These are phyloP conservation scores for Cantharis rufa DNA, from an alignment of 2,888 invertebrate genomes.

Conservation along the genomic window DNA sequence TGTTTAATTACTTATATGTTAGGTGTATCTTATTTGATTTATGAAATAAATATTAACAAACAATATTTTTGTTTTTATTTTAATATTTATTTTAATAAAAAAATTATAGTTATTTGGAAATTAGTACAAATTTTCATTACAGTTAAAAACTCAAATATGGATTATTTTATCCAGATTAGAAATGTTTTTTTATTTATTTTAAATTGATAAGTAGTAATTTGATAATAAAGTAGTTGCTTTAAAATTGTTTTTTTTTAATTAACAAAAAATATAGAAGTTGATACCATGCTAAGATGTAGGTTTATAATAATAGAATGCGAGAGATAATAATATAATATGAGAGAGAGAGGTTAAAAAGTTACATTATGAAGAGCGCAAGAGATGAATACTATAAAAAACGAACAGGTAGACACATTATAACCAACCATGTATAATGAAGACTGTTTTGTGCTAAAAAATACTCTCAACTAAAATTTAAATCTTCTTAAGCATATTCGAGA, in stretches of 20 bases:
- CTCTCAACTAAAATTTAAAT: conserved; percentile 1
- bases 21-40: neutral
- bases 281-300: neutral
- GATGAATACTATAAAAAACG: conserved; percentile 9
- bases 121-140: neutral
- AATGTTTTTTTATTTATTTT: neutral
- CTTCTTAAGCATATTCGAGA: neutral
- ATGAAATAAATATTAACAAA: neutral
- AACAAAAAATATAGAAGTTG: conserved; percentile 6
- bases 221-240: neutral
- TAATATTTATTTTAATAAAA: no score
- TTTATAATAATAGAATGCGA: neutral
- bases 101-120: no score
- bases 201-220: neutral
- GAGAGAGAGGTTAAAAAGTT: no score
- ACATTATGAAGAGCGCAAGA: neutral
- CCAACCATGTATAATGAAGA: conserved; percentile 17
- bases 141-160: no score
- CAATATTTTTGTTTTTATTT: neutral
- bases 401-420: conserved; percentile 17
- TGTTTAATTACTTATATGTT: neutral
- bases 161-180: neutral
- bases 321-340: neutral
- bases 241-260: conserved; percentile 9
- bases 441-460: conserved; percentile 5